Percentiles rank a stretch among this genome's conserved stretches.
These are phyloP conservation scores for Drosophila mimica DNA, from an alignment of 2,888 invertebrate species.

Conservation along the genomic window DNA sequence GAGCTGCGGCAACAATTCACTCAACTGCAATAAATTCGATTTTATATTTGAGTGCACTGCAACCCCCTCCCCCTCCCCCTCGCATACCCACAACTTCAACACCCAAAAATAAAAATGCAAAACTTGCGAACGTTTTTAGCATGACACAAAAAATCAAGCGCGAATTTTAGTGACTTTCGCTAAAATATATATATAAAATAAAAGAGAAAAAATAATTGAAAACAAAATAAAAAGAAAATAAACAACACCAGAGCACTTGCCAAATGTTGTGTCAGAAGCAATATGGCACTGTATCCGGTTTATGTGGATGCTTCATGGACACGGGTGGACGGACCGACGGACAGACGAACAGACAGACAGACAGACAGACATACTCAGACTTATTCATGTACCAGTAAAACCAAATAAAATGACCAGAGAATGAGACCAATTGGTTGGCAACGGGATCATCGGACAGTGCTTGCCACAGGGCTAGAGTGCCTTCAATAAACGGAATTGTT, in stretches of 20 bases:
- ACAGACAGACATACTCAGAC: not conserved
- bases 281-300: slow-evolving; percentile 45
- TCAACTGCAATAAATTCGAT: slow-evolving; percentile 69
- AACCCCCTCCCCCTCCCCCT: no score
- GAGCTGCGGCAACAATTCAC: slow-evolving; percentile 14
- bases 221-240: slow-evolving; percentile 15
- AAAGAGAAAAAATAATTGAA: slow-evolving; percentile 37
- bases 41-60: slow-evolving; percentile 57
- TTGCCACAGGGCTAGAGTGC: slow-evolving; percentile 28
- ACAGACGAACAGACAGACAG: not conserved
- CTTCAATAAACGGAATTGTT: slow-evolving; percentile 73
- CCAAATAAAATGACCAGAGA: slow-evolving; percentile 35
- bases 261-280: slow-evolving; percentile 61
- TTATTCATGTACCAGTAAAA: slow-evolving; percentile 7
- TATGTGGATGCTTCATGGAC: slow-evolving; percentile 13
- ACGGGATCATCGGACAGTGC: not conserved
- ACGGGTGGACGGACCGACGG: not conserved
- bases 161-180: slow-evolving; percentile 61
- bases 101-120: slow-evolving; percentile 48
- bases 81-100: not conserved
- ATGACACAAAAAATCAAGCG: slow-evolving; percentile 40
- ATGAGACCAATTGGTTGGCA: slow-evolving; percentile 13
- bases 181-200: slow-evolving; percentile 1
- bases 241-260: slow-evolving; percentile 22
- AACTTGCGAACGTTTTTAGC: slow-evolving; percentile 43